Conservation (phyloP, 2,797 vertebrate species). For the Phyllotis vaccarum region DNA sequence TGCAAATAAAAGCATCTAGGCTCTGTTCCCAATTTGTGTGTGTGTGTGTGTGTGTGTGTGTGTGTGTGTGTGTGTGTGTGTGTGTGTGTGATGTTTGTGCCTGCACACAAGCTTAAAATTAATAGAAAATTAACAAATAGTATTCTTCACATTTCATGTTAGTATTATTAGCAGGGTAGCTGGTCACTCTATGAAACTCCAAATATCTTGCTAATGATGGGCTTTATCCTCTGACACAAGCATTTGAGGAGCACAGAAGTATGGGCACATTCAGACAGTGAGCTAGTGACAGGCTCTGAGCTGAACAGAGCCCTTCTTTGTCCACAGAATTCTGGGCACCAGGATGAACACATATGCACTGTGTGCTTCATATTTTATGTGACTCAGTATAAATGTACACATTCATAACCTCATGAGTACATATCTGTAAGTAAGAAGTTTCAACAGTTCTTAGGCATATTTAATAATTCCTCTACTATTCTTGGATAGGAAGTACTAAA, state of each 20-base stretch:
- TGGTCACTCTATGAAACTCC: not conserved
- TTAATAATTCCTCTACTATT: slow-evolving; percentile 65
- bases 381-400: slow-evolving; percentile 70
- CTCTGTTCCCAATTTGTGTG: not conserved
- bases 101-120: not conserved
- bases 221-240: not conserved
- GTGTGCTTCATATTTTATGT: slow-evolving; percentile 66
- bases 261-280: slow-evolving; percentile 45
- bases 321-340: slow-evolving; percentile 46
- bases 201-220: slow-evolving; percentile 9
- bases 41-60: not conserved
- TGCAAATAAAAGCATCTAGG: not conserved
- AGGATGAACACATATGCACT: slow-evolving; percentile 71
- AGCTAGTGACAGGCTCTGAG: slow-evolving; percentile 30
- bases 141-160: not conserved
- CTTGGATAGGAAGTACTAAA: slow-evolving; percentile 64
- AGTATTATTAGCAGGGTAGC: not conserved
- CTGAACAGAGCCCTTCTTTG: slow-evolving; percentile 75
- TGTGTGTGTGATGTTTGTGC: not conserved
- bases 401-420: slow-evolving; percentile 68
- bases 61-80: not conserved
- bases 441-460: slow-evolving; percentile 36
- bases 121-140: slow-evolving; percentile 40
- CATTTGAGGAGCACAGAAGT: not conserved
- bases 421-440: slow-evolving; percentile 51